Base-by-base conservation (phyloP, 64 coral and sea anemone genomes). In the Catalaphyllia jardinei region DNA sequence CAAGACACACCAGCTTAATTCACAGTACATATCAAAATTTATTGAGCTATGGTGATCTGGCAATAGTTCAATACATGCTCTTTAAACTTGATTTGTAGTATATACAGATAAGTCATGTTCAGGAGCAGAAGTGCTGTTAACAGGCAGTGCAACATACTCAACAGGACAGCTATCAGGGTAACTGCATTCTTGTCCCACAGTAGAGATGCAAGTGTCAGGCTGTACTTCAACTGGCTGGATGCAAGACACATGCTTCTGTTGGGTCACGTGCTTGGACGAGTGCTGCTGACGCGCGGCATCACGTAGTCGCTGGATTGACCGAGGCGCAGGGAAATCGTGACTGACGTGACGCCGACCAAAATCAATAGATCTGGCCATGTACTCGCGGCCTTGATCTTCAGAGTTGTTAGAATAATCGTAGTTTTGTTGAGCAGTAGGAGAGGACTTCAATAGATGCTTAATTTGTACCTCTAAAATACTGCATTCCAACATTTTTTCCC, bases 401-500 rank as follows among this genome's bases (percentile, higher is more conserved):
- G 81, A 51, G 81, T 50, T 85, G 38, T 20, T 85, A 35, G 33
- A 16, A n/a, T 72, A 85, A 27, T 85, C 81, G 63, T 71, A 85
- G 11, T 38, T 71, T 85, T 85, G 81, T 16, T 85, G 81, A 27
- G 81, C 31, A 27, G 62, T n/a, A 71, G 62, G 31, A 52, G 81
- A 85, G 62, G 81, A 85, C 15, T 96, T 83, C 55, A 96, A 79
- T 22, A 99, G 42, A 79, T 99, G 97, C 54, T 93, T 91, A 33
- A 99, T 71, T 79, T 99, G 97, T 14, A 95, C 87, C 33, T 95
- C 94, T 52, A 99, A 72, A 54, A 99, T 83, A 62, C 90, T 99
- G 63, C 97, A 99, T 87, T 99, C 97, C 16, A 95, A 92, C 85
- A 99, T 27, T 54, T 99, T 99, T 31, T 99, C 97, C 60, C 92